Percentiles rank a stretch among this genome's conserved stretches.
These are phyloP conservation scores for Eulemur albifrons DNA, from an alignment of 2,797 vertebrate species.

Conservation along the genomic window DNA sequence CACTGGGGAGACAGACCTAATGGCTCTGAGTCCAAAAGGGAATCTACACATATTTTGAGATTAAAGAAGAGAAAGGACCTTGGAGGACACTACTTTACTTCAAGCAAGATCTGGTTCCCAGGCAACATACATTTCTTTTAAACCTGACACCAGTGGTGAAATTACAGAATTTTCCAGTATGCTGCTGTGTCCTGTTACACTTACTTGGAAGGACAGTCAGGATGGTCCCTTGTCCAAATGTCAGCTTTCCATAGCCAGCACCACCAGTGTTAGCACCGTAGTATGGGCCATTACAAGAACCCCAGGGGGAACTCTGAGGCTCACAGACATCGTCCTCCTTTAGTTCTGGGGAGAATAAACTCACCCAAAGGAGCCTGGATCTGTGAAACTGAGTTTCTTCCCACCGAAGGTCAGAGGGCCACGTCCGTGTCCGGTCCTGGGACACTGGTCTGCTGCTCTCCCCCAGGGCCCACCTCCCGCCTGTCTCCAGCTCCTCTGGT, in stretches of 20 bases:
- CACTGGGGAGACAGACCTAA: neutral
- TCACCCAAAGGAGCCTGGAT: neutral
- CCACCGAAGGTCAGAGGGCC: neutral
- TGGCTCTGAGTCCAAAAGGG: neutral
- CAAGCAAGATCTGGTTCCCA: neutral
- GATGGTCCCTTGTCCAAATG: conserved; percentile 71
- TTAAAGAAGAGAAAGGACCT: neutral
- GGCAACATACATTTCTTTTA: neutral
- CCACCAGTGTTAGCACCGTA: conserved; percentile 20
- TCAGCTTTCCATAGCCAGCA: neutral
- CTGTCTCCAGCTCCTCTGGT: neutral
- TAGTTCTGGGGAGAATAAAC: neutral
- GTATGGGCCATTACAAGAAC: conserved; percentile 71
- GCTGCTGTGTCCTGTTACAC: conserved; percentile 18
- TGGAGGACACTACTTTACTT: neutral
- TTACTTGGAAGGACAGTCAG: conserved; percentile 74
- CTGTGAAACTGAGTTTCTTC: neutral
- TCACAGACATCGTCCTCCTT: neutral
- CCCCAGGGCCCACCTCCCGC: neutral
- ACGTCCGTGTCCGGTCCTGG: neutral
- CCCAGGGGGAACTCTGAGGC: neutral
- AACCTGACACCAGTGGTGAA: neutral
- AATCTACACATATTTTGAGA: neutral
- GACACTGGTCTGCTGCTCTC: neutral
- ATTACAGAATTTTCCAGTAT: neutral